phyloP scores from a whole-genome alignment of 2,888 invertebrate species.

The Nephrotoma flavescens region DNA sequence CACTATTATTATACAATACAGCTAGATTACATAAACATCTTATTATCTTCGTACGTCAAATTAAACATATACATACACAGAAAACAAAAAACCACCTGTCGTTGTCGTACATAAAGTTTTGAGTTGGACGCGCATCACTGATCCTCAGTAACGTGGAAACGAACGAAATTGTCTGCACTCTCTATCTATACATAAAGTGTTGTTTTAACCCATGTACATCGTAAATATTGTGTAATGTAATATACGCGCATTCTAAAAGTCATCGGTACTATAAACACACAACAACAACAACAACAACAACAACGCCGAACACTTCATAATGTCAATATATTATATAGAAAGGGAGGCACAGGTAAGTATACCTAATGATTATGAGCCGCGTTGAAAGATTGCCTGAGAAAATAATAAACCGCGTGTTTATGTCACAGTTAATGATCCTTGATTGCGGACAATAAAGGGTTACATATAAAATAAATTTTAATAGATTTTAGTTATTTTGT shows the following conservation, averaged over 20 bases:
- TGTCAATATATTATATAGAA: not conserved
- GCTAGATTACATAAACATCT: not conserved
- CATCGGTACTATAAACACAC: not conserved
- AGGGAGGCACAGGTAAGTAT: not conserved
- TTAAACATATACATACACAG: not conserved
- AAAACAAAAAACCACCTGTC: not conserved
- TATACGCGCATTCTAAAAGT: not conserved
- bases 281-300: not conserved
- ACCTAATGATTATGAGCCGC: not conserved
- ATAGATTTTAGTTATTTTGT: not conserved
- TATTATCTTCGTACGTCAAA: not conserved
- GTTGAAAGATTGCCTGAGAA: not conserved
- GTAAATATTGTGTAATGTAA: not conserved
- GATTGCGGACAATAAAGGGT: not conserved
- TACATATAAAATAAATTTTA: not conserved
- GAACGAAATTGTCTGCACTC: not conserved
- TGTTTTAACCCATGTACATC: not conserved
- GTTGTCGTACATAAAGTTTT: not conserved
- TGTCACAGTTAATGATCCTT: not conserved
- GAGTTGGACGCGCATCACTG: not conserved
- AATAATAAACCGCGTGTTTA: not conserved
- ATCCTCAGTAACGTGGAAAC: not conserved
- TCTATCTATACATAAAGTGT: not conserved
- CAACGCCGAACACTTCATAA: not conserved
- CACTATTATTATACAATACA: not conserved